Evolutionary conservation across 2,113 vertebrate species (phyloP).

Genomic region (Etheostoma cragini): DNA sequence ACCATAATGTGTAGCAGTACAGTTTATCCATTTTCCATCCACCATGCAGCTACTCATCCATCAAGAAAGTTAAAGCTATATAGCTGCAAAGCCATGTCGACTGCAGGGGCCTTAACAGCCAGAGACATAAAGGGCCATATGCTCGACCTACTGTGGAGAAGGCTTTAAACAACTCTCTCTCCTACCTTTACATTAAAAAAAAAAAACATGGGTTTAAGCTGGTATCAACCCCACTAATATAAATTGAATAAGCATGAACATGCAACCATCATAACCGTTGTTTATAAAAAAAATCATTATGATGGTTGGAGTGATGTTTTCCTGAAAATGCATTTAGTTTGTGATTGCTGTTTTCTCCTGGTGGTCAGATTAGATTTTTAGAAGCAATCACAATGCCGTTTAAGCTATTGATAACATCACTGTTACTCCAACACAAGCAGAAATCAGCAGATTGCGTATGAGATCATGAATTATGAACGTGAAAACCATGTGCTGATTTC

Average conservation of each 20-base stretch:
- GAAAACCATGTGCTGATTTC: slow-evolving; percentile 70
- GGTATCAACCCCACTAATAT: background rate
- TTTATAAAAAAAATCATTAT: no score
- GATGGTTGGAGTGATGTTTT: no score
- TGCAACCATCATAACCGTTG: no score
- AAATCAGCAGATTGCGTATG: slow-evolving; percentile 50
- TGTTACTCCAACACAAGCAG: slow-evolving; percentile 23
- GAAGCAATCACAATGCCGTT: background rate
- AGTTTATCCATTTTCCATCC: background rate
- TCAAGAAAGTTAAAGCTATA: slow-evolving; percentile 39
- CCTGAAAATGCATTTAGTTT: background rate
- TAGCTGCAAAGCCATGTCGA: slow-evolving; percentile 24
- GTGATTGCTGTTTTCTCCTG: background rate
- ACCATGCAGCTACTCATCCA: background rate
- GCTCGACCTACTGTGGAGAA: slow-evolving; percentile 16
- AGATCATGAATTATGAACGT: slow-evolving; percentile 70
- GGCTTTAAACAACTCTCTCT: slow-evolving; percentile 4
- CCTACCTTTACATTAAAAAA: background rate
- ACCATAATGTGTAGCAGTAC: background rate
- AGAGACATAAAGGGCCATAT: slow-evolving; percentile 33
- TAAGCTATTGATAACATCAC: background rate
- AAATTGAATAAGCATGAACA: background rate
- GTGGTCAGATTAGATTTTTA: background rate
- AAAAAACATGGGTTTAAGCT: background rate
- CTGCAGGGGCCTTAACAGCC: slow-evolving; percentile 30